Base-by-base conservation (phyloP, 2,113 vertebrate species). In the Gymnobelideus leadbeateri region DNA sequence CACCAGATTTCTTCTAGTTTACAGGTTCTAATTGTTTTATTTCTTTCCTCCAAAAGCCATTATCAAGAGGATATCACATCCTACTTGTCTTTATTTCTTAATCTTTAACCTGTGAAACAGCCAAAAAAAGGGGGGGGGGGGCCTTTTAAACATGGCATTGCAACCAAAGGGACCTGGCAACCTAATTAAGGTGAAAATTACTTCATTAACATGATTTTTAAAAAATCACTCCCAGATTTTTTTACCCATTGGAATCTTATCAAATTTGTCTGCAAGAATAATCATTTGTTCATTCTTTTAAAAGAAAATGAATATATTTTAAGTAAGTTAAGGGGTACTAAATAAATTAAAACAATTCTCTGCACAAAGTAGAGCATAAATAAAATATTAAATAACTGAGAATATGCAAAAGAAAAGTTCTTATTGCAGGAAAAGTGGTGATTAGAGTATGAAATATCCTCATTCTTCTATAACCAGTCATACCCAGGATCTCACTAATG, bases 1-100 rank as follows among this genome's bases (percentile, higher is more conserved):
- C 90, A 93, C 14, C 51, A 90, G n/a, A 94, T 95, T 94, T 92
- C 90, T 93, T 96, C 91, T 94, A 84, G 89, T 47, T 93, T 96
- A 92, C 8, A 91, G 91, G 95, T 94, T 0, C 0, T 51, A 96
- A 91, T 91, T 93, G 37, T 84, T 46, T 53, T 93, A 43, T 61
- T 46, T 53, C 31, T 50, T 94, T 92, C 50, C 92, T 95, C 51
- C 89, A 93, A 12, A 37, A 43, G 46, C 23, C 43, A 51, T 95
- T 96, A 94, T 37, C 37, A 57, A 94, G 96, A 92, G 6, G 3
- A 0, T 31, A 26, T 7, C 3, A 25, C 28, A 57, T 46, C 89
- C 54, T 93, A 47, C 31, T 26, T 50, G 10, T 37, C 19, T 89
- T 61, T 28, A 61, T 61, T 55, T 37, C 23, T 51, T 91, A 92